phyloP scores from a whole-genome alignment of 1,140 invertebrate species.

The Drosophila mayri region DNA sequence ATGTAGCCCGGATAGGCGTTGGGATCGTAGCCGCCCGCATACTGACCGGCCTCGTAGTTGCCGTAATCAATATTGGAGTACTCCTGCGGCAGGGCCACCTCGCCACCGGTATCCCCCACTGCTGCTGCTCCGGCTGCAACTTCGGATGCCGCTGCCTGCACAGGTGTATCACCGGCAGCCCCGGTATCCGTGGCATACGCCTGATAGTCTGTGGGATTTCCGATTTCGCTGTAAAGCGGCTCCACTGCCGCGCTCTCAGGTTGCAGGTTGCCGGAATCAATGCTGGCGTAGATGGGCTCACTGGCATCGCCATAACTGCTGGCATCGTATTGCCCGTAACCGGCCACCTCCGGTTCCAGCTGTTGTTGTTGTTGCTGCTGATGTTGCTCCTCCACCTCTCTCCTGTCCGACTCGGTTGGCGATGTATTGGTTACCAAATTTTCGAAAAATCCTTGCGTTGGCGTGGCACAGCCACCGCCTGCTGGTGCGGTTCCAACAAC shows the following conservation, averaged over 20 bases:
- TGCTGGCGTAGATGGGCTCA: slow-evolving; percentile 72
- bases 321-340: slow-evolving; percentile 66
- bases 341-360: slow-evolving; percentile 32
- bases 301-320: slow-evolving; percentile 57
- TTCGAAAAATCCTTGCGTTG: slow-evolving; percentile 64
- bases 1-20: slow-evolving; percentile 81
- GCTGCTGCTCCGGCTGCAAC: neutral
- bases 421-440: slow-evolving; percentile 60
- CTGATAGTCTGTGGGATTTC: slow-evolving; percentile 80
- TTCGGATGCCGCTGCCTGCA: neutral
- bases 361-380: slow-evolving; percentile 14
- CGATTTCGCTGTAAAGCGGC: slow-evolving; percentile 77
- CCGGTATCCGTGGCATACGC: slow-evolving; percentile 59
- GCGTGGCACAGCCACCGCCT: neutral
- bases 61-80: slow-evolving; percentile 78
- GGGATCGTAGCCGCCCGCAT: slow-evolving; percentile 73
- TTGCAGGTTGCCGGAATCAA: slow-evolving; percentile 54
- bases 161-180: slow-evolving; percentile 7
- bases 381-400: slow-evolving; percentile 14
- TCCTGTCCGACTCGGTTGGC: slow-evolving; percentile 5
- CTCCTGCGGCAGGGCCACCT: slow-evolving; percentile 55
- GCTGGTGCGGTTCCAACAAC: slow-evolving; percentile 7
- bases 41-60: slow-evolving; percentile 77
- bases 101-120: slow-evolving; percentile 1
- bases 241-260: slow-evolving; percentile 38